Conservation (phyloP, 2,888 invertebrate genomes). For the Bugula neritina region DNA sequence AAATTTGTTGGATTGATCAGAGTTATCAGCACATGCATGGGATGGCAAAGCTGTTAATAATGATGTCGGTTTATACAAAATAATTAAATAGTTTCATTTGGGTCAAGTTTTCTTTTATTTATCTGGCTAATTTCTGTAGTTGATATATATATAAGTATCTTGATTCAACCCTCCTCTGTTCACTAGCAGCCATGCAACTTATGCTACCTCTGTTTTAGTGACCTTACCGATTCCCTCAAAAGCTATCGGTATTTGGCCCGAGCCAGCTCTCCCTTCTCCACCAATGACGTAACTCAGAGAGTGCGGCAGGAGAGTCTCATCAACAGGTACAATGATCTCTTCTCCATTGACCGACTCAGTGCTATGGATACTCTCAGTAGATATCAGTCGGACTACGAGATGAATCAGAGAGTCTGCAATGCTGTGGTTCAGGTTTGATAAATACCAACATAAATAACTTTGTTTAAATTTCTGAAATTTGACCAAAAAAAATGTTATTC, state of each 20-base stretch:
- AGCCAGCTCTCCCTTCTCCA: slow-evolving; percentile 42
- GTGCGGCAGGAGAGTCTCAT: slow-evolving; percentile 48
- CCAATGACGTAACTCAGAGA: slow-evolving; percentile 48
- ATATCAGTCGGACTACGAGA: slow-evolving; percentile 50
- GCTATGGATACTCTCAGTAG: slow-evolving; percentile 51
- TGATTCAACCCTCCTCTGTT: too few species aligned
- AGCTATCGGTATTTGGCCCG: slow-evolving; percentile 39
- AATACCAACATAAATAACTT: not conserved
- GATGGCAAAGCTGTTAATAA: too few species aligned
- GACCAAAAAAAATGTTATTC: not conserved
- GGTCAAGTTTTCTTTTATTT: too few species aligned
- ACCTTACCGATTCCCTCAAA: slow-evolving; percentile 25
- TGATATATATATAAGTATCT: too few species aligned
- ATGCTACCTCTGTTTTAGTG: slow-evolving; percentile 24
- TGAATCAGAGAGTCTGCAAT: slow-evolving; percentile 51
- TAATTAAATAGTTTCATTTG: too few species aligned
- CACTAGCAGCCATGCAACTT: too few species aligned
- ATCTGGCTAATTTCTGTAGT: too few species aligned
- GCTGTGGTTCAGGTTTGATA: slow-evolving; percentile 43
- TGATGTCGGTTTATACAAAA: too few species aligned
- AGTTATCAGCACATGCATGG: too few species aligned
- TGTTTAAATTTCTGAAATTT: slow-evolving; percentile 15
- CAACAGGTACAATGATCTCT: slow-evolving; percentile 51
- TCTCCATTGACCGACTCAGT: slow-evolving; percentile 48
- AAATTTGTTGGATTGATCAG: too few species aligned